Conservation (phyloP, 2,797 vertebrate genomes). For the Oreonectes daqikongensis region DNA sequence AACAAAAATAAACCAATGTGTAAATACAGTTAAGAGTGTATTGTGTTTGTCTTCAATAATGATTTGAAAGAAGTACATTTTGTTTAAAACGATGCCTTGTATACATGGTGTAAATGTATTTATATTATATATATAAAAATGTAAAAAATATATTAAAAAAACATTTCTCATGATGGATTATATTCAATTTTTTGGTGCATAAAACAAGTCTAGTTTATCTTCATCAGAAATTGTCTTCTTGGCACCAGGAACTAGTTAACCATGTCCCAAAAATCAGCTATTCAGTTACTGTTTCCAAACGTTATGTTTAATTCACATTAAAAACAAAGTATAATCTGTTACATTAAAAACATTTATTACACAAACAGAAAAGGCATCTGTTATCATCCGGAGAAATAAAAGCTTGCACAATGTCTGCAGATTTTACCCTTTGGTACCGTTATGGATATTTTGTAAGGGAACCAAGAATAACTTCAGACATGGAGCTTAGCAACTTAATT, state of each 20-base stretch:
- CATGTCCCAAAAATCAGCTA: neutral
- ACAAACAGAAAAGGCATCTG: neutral
- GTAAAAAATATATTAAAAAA: too few relatives aligned
- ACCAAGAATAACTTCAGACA: neutral
- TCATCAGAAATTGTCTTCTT: neutral
- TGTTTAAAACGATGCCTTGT: neutral
- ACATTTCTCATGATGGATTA: too few relatives aligned
- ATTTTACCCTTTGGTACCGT: neutral
- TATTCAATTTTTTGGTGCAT: too few relatives aligned
- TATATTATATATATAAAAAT: too few relatives aligned
- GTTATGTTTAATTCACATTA: neutral
- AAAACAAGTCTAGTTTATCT: too few relatives aligned
- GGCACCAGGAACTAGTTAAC: neutral
- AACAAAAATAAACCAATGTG: neutral
- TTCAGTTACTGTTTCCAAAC: neutral
- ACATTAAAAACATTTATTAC: neutral
- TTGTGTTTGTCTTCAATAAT: neutral
- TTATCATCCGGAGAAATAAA: neutral
- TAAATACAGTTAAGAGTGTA: neutral
- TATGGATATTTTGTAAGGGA: neutral
- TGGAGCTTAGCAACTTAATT: neutral
- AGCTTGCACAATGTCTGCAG: neutral
- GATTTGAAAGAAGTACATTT: neutral
- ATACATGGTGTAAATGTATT: neutral
- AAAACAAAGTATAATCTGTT: neutral